Evolutionary conservation across 2,888 invertebrate genomes (phyloP), one percentile per base, ranked within the genome.

Genomic region (Cryptophagus acutangulus): DNA sequence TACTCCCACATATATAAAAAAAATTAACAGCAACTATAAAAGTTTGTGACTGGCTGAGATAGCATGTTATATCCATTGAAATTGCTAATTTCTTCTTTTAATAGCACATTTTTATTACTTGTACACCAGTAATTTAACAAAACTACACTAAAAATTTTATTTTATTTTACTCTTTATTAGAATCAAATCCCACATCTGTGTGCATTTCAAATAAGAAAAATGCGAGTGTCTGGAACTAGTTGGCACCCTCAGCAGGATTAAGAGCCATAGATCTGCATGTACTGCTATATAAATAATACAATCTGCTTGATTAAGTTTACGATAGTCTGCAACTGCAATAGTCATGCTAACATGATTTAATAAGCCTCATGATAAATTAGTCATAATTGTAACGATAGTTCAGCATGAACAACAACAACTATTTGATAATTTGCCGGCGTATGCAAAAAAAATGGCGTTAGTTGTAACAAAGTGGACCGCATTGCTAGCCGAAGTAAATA

Each of bases 171-270:
- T n/a, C n/a, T n/a, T n/a, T n/a, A n/a, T n/a, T n/a, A n/a, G n/a
- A n/a, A n/a, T n/a, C n/a, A n/a, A n/a, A n/a, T n/a, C n/a, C n/a
- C n/a, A n/a, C n/a, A n/a, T n/a, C n/a, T n/a, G n/a, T 26, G 26
- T 26, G n/a, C 12, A 31, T 15, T 3, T 31, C 9, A 13, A 31
- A 15, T 31, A 15, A n/a, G 12, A 31, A n/a, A 31, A 31, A 29
- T 10, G 29, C 12, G 13, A 29, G 62, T 62, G 52, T 55, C 62
- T 57, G 62, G 61, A 58, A 55, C 61, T 50, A 55, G 54, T 54
- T 57, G 61, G 60, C 55, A 59, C 61, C 50, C 52, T 43, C 43
- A 54, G 52, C 49, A 47, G 48, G 51, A 51, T 46, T 52, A 48
- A 52, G 49, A 49, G 48, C 45, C 41, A 43, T 39, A 29, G 33